These are phyloP conservation scores for Eubucco bourcierii DNA, from an alignment of 2,113 vertebrate species.

Conservation along the genomic window DNA sequence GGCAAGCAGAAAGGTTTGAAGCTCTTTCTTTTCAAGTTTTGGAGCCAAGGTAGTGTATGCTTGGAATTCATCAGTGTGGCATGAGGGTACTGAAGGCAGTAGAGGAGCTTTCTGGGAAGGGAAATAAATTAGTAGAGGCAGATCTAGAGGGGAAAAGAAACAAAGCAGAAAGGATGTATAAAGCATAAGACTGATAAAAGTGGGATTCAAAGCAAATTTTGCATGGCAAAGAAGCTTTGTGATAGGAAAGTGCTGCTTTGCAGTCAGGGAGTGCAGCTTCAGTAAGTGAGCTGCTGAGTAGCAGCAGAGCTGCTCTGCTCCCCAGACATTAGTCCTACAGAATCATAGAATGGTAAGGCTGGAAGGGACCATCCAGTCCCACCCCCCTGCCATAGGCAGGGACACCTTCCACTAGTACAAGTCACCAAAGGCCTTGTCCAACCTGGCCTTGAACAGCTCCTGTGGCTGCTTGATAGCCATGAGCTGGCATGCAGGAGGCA, in stretches of 20 bases:
- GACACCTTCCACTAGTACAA: too few species aligned
- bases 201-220: not conserved
- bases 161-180: not conserved
- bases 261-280: not conserved
- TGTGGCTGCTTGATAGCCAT: not conserved
- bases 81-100: not conserved
- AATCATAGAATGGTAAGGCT: too few species aligned
- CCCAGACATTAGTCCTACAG: not conserved
- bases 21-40: not conserved
- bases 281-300: conserved; percentile 8
- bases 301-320: not conserved
- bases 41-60: not conserved
- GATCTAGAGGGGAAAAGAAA: not conserved
- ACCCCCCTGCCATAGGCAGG: too few species aligned
- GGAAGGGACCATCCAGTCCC: too few species aligned
- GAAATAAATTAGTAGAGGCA: not conserved
- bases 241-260: not conserved
- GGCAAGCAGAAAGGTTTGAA: not conserved
- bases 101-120: not conserved
- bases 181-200: not conserved
- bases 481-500: not conserved
- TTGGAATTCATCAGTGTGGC: not conserved
- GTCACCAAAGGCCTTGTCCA: too few species aligned
- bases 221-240: conserved; percentile 7
- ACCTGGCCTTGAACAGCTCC: not conserved